Percentiles rank a stretch among this genome's conserved stretches.
Evolutionary conservation across 1,140 invertebrate species (phyloP).

Genomic region (Laupala kohalensis): DNA sequence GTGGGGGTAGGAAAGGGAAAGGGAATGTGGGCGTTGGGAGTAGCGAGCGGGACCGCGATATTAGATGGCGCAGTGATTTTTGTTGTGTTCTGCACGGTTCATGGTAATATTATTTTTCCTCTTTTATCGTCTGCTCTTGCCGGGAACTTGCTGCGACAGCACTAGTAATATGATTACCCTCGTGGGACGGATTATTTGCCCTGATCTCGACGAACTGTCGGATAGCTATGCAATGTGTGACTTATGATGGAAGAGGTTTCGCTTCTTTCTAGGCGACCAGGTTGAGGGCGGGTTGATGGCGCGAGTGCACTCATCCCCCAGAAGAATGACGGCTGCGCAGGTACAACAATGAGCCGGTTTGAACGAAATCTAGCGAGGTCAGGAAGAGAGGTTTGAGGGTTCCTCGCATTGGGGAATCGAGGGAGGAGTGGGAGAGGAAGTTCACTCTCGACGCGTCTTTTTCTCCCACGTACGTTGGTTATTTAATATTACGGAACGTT

Average conservation of each 20-base stretch:
- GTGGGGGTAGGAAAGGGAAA: background rate
- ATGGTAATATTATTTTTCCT: background rate
- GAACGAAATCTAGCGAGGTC: too few species aligned
- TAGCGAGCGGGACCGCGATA: background rate
- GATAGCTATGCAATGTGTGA: background rate
- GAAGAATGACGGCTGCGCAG: too few species aligned
- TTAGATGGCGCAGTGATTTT: too few species aligned
- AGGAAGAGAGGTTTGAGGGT: too few species aligned
- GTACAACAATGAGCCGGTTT: too few species aligned
- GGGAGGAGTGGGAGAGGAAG: too few species aligned
- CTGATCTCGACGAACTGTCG: background rate
- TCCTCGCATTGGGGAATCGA: too few species aligned
- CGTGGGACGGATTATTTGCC: background rate
- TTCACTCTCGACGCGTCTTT: too few species aligned
- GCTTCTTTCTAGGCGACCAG: background rate
- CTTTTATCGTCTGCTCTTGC: background rate
- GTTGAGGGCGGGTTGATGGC: too few species aligned
- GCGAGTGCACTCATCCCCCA: background rate
- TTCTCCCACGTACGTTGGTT: too few species aligned
- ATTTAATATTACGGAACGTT: too few species aligned
- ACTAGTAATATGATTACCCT: background rate
- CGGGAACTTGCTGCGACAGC: background rate
- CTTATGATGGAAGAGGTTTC: background rate
- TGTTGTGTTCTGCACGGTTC: background rate
- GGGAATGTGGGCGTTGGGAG: background rate